Conservation (phyloP, 2,113 vertebrate genomes). For the Micronycteris hirsuta region DNA sequence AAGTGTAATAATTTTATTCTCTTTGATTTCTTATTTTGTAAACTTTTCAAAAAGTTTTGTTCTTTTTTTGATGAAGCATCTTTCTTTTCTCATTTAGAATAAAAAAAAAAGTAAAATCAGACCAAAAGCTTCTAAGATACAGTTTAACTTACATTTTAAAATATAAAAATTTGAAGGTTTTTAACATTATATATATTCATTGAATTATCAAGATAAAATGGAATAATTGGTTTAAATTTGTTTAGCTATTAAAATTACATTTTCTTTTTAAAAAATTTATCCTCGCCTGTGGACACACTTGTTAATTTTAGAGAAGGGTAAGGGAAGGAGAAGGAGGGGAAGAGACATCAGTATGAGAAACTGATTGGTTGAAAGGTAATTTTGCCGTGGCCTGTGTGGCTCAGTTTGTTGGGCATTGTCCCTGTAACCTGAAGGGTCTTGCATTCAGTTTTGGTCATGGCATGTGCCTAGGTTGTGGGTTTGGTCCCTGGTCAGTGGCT, state of each 20-base stretch:
- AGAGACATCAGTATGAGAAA: too few species aligned
- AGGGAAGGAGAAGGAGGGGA: too few species aligned
- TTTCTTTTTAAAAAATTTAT: not conserved
- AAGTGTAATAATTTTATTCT: slow-evolving; percentile 16
- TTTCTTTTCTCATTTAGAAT: not conserved
- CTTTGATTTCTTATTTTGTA: slow-evolving; percentile 18
- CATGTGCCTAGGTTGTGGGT: too few species aligned
- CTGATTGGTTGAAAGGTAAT: too few species aligned
- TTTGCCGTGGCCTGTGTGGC: too few species aligned
- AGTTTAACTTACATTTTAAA: not conserved
- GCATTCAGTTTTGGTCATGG: too few species aligned
- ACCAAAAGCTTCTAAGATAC: not conserved
- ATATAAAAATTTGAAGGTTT: not conserved
- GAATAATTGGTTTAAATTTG: not conserved
- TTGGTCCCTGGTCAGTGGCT: too few species aligned
- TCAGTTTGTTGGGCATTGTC: too few species aligned
- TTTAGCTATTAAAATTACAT: not conserved
- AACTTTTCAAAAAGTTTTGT: not conserved
- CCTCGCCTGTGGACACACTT: too few species aligned
- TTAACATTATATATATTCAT: not conserved
- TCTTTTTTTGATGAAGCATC: not conserved
- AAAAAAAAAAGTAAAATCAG: slow-evolving; percentile 24
- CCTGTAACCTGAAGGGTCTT: too few species aligned
- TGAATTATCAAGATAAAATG: slow-evolving; percentile 28
- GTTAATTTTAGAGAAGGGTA: too few species aligned